phyloP scores from a whole-genome alignment of 1,140 invertebrate genomes.

The Littorina saxatilis region DNA sequence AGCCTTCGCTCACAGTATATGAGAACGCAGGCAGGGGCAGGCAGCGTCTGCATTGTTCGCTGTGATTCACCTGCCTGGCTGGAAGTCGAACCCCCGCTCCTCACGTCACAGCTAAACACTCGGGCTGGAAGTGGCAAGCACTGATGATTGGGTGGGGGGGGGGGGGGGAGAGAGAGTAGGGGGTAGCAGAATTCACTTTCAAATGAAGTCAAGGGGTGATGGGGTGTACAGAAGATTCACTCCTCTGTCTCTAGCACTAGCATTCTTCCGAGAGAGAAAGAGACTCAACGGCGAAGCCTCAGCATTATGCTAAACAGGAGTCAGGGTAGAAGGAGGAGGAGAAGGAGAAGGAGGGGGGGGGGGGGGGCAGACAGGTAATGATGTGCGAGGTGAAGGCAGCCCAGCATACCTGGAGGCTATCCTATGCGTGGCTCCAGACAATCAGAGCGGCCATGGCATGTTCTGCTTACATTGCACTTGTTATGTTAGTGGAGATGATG shows the following conservation, averaged over 20 bases:
- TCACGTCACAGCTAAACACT: not conserved
- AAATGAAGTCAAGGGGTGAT: not conserved
- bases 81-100: not conserved
- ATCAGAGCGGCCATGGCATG: not conserved
- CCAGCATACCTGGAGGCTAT: conserved; percentile 3
- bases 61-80: conserved; percentile 15
- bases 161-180: not conserved
- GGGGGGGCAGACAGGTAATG: conserved; percentile 9
- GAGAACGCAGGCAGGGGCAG: not conserved
- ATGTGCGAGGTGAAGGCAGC: not conserved
- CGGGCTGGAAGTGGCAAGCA: conserved; percentile 10
- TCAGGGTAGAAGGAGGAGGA: no score
- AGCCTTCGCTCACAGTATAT: not conserved
- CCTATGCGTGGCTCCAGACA: conserved; percentile 6
- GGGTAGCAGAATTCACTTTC: no score
- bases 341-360: not conserved
- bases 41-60: not conserved
- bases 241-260: not conserved
- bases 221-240: not conserved
- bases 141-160: not conserved
- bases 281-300: conserved; percentile 33
- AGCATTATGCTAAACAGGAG: conserved; percentile 39
- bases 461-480: no score
- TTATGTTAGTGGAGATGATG: no score
- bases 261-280: conserved; percentile 45